Evolutionary conservation across 1,140 invertebrate genomes (phyloP).

Genomic region (Orchestia grillus): DNA sequence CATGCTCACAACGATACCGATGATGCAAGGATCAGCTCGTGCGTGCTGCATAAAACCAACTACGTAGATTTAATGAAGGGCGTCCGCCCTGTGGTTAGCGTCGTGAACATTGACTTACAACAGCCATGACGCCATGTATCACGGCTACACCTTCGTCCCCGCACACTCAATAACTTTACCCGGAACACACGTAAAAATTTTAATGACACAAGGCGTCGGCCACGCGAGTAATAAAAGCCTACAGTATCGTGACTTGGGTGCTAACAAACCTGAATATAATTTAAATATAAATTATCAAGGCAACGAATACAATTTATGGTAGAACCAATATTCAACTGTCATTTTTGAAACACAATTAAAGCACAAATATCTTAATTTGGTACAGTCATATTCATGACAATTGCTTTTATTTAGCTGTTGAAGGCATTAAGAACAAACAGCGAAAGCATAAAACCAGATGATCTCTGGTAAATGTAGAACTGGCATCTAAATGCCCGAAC

Average conservation of each 20-base stretch:
- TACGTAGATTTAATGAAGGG: not conserved
- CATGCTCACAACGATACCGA: not conserved
- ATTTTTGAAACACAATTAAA: too few species aligned
- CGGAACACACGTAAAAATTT: not conserved
- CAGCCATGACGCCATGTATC: not conserved
- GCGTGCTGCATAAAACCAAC: constrained; percentile 6
- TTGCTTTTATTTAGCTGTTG: too few species aligned
- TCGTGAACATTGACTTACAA: not conserved
- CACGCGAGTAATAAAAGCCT: not conserved
- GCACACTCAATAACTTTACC: not conserved
- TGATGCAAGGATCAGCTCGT: not conserved
- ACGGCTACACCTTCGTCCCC: not conserved
- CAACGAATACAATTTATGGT: too few species aligned
- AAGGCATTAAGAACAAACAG: not conserved
- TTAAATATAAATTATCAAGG: too few species aligned
- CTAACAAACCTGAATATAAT: too few species aligned
- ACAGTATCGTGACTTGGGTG: not conserved
- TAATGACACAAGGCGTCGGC: not conserved
- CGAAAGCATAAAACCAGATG: not conserved
- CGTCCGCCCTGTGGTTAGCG: not conserved
- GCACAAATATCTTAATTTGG: too few species aligned
- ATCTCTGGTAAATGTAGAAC: not conserved
- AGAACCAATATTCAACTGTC: too few species aligned
- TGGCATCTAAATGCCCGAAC: not conserved
- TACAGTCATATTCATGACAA: too few species aligned